These are phyloP conservation scores for Argya squamiceps DNA, from an alignment of 2,797 vertebrate genomes.

Conservation along the genomic window DNA sequence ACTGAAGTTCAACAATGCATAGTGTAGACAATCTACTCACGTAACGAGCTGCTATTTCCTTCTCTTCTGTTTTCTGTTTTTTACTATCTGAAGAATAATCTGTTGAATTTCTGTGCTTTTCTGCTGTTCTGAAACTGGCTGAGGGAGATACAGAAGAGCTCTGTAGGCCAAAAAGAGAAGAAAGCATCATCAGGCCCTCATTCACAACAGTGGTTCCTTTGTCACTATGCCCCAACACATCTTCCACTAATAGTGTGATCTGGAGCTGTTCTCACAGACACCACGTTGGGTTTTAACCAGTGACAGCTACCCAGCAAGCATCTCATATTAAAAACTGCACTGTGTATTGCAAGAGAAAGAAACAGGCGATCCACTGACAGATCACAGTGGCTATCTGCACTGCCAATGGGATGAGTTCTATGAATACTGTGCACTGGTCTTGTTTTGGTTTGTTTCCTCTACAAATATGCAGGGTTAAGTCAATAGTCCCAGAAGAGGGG, in stretches of 20 bases:
- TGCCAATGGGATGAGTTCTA: not conserved
- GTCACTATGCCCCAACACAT: not conserved
- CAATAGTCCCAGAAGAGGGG: not conserved
- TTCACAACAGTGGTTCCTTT: not conserved
- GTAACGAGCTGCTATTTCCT: conserved; percentile 87
- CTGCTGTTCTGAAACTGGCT: conserved; percentile 89
- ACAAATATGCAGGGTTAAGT: not conserved
- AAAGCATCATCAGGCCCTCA: not conserved
- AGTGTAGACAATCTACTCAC: conserved; percentile 69
- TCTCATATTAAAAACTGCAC: not conserved
- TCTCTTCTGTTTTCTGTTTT: conserved; percentile 94
- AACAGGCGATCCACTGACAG: not conserved
- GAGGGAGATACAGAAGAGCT: conserved; percentile 94
- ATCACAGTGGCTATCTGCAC: not conserved
- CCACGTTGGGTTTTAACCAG: not conserved
- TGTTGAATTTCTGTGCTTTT: conserved; percentile 91
- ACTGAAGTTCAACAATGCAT: not conserved
- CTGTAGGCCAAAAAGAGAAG: conserved; percentile 74
- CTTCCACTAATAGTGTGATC: not conserved
- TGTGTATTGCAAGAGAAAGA: not conserved
- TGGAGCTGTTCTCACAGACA: not conserved
- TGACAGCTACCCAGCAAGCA: not conserved
- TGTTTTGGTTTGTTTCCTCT: not conserved
- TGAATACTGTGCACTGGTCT: not conserved
- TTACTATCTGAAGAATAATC: conserved; percentile 92